Evolutionary conservation across 2,113 vertebrate genomes (phyloP).

Genomic region (Bagarius yarrelli): DNA sequence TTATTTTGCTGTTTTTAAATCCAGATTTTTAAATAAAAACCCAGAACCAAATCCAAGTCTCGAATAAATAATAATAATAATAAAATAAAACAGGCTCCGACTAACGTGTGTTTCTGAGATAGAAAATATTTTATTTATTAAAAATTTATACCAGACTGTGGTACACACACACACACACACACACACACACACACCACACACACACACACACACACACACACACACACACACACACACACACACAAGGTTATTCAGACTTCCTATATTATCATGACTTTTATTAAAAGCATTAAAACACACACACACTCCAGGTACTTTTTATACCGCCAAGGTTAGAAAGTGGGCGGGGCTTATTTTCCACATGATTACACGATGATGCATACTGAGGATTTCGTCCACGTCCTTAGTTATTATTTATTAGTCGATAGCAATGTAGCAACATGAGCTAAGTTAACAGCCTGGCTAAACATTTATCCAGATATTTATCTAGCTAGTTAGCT

Average conservation of each 20-base stretch:
- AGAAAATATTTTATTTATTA: slow-evolving; percentile 22
- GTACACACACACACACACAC: no score
- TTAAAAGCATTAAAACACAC: not conserved
- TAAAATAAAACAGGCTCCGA: not conserved
- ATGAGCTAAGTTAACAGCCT: not conserved
- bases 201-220: not conserved
- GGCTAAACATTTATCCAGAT: not conserved
- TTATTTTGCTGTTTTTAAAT: no score
- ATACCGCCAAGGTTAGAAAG: not conserved
- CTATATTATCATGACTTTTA: not conserved
- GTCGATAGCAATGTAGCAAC: not conserved
- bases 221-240: not conserved
- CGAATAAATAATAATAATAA: no score
- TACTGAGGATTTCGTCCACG: not conserved
- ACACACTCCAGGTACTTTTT: not conserved
- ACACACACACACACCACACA: no score
- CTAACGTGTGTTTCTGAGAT: not conserved
- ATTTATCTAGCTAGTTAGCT: not conserved
- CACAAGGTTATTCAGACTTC: not conserved
- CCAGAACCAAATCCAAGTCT: no score
- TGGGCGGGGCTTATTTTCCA: not conserved
- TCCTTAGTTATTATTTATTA: not conserved
- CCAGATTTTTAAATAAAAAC: no score
- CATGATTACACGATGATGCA: not conserved
- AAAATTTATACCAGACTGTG: not conserved